Evolutionary conservation across 2,113 vertebrate species (phyloP), one percentile per base, ranked within the genome.

Genomic region (Furnarius figulus): DNA sequence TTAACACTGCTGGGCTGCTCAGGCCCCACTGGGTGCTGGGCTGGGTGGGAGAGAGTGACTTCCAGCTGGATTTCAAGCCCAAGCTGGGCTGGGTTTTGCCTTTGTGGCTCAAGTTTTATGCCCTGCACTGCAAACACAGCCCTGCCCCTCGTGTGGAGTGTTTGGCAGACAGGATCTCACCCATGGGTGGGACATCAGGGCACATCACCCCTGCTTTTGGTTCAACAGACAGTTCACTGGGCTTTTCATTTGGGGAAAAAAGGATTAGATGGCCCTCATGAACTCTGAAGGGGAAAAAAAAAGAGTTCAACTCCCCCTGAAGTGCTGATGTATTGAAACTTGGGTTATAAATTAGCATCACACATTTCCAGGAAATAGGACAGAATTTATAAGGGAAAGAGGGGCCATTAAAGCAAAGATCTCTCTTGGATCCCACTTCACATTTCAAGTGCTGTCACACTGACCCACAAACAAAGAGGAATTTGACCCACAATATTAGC

Each of bases 1-100:
- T 73, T 15, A 14, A n/a, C 3, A 0, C 21, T 14, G 1, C 9
- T 8, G 6, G 8, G 2, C 19, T 4, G 10, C 15, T 28, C 30
- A 31, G n/a, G 59, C 24, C 10, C 0, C 6, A 30, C 56, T 3
- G 11, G 47, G 37, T 21, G 61, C 52, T 25, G 33, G 0, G 14
- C 46, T 39, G 44, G n/a, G 4, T 17, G 33, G 65, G 8, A 76
- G 23, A 52, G 19, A 37, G 27, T n/a, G 3, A 2, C 44, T 44
- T 46, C 4, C 11, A 35, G 5, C 4, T 50, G 28, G 30, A 33
- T 52, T 93, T 44, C 40, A 35, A 53, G 47, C 27, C 46, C 67
- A 61, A 40, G 18, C 20, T 74, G 61, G 55, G 59, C 28, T 31
- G 52, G 24, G 24, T 30, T 20, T 52, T 16, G 4, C 12, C 39